These are phyloP conservation scores for Apteryx mantelli DNA, from an alignment of 2,113 vertebrate genomes.

Conservation along the genomic window DNA sequence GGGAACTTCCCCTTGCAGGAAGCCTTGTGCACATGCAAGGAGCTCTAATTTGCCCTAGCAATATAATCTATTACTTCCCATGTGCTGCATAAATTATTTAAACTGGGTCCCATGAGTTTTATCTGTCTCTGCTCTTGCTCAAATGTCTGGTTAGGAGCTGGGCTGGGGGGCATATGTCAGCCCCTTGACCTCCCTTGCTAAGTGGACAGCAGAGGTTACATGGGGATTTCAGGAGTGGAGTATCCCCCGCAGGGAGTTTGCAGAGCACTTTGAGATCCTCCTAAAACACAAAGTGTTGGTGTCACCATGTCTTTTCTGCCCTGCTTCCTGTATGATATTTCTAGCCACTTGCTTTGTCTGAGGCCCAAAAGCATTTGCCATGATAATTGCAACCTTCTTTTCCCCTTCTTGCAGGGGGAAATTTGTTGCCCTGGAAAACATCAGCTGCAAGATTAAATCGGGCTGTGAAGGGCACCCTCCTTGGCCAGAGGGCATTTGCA, in stretches of 20 bases:
- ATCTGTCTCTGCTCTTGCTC: neutral
- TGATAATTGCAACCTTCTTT: neutral
- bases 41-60: neutral
- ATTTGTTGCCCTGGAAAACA: constrained; percentile 97
- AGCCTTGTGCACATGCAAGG: neutral
- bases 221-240: neutral
- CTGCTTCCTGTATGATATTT: neutral
- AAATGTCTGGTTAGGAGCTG: neutral
- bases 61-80: neutral
- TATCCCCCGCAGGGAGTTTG: neutral
- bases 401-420: constrained; percentile 84
- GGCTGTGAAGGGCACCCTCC: constrained; percentile 97
- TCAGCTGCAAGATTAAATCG: constrained; percentile 98
- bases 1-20: neutral
- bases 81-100: neutral
- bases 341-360: neutral
- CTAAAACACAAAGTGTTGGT: neutral
- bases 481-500: constrained; percentile 98
- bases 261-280: neutral
- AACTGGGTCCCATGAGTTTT: neutral
- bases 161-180: neutral
- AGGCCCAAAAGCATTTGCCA: neutral
- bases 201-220: neutral
- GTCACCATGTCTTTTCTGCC: neutral
- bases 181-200: neutral